A percentile compares a stretch with the other conserved stretches of the same genome.
Evolutionary conservation across 2,888 invertebrate genomes (phyloP).

Genomic region (Zelleria hepariella): DNA sequence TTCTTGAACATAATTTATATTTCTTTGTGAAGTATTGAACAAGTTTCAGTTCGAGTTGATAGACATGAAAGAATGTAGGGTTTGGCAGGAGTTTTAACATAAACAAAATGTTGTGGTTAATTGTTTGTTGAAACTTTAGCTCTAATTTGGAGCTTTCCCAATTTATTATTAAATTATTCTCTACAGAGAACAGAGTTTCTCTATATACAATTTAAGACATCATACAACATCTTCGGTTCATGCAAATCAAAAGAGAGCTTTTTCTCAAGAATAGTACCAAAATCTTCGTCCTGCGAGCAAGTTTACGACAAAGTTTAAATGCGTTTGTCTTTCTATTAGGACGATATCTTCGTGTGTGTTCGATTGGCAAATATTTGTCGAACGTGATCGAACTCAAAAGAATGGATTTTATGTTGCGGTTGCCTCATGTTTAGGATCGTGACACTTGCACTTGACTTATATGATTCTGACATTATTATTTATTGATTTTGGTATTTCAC

Average conservation of each 20-base stretch:
- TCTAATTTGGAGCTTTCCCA: too few relatives aligned
- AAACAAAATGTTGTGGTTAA: too few relatives aligned
- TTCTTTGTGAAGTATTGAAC: not conserved
- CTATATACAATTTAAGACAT: too few relatives aligned
- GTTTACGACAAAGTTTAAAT: conserved; percentile 31
- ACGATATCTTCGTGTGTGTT: conserved; percentile 39
- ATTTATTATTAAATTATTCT: too few relatives aligned
- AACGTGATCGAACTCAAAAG: conserved; percentile 60
- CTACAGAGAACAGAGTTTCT: too few relatives aligned
- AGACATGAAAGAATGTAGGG: not conserved
- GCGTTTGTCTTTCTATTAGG: conserved; percentile 52
- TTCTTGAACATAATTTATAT: not conserved
- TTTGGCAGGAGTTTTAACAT: too few relatives aligned
- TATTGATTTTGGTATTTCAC: not conserved
- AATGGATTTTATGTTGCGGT: conserved; percentile 33
- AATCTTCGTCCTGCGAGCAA: not conserved
- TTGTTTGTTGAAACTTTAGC: too few relatives aligned
- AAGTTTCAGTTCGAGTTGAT: not conserved
- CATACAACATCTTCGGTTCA: not conserved
- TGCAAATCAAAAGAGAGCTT: not conserved
- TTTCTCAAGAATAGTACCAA: too few relatives aligned
- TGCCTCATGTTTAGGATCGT: not conserved
- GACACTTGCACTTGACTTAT: not conserved
- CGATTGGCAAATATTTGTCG: conserved; percentile 54
- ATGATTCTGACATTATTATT: not conserved